Percentiles rank a stretch among this genome's conserved stretches.
Evolutionary conservation across 2,888 invertebrate species (phyloP).

Genomic region (Chesias legatella): DNA sequence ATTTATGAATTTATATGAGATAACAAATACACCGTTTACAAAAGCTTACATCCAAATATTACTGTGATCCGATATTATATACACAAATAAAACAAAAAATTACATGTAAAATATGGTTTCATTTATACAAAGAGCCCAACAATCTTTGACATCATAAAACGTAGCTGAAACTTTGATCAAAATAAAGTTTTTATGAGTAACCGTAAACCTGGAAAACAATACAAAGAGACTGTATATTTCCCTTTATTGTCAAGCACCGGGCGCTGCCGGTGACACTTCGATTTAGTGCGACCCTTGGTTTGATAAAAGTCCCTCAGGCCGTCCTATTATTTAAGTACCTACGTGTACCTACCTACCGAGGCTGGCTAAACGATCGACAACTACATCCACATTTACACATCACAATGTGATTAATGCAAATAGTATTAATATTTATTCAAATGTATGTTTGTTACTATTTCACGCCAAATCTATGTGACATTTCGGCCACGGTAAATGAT

Average conservation of each 20-base stretch:
- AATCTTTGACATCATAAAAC: constrained; percentile 1
- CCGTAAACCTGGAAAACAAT: constrained; percentile 37
- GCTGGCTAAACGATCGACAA: not conserved
- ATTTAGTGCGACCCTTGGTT: constrained; percentile 71
- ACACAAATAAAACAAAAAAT: not conserved
- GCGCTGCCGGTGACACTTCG: constrained; percentile 69
- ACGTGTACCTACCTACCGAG: constrained; percentile 20
- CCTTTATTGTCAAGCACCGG: constrained; percentile 68
- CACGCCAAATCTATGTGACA: too few relatives aligned
- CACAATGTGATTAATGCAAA: too few relatives aligned
- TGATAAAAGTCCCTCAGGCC: constrained; percentile 65
- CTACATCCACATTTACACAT: too few relatives aligned
- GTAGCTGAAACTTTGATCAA: constrained; percentile 25
- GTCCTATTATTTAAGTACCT: constrained; percentile 56
- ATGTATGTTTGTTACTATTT: too few relatives aligned
- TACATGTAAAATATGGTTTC: constrained; percentile 1
- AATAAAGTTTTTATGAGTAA: constrained; percentile 28
- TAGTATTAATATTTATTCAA: too few relatives aligned
- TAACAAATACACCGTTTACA: not conserved
- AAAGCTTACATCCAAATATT: too few relatives aligned
- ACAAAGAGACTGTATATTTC: constrained; percentile 64
- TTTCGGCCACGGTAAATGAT: too few relatives aligned
- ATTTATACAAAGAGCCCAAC: not conserved
- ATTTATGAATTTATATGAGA: constrained; percentile 13
- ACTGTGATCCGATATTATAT: too few relatives aligned